Percentiles rank a stretch among this genome's conserved stretches.
Conservation (phyloP, 2,888 invertebrate genomes). For the Nomada fabriciana region DNA sequence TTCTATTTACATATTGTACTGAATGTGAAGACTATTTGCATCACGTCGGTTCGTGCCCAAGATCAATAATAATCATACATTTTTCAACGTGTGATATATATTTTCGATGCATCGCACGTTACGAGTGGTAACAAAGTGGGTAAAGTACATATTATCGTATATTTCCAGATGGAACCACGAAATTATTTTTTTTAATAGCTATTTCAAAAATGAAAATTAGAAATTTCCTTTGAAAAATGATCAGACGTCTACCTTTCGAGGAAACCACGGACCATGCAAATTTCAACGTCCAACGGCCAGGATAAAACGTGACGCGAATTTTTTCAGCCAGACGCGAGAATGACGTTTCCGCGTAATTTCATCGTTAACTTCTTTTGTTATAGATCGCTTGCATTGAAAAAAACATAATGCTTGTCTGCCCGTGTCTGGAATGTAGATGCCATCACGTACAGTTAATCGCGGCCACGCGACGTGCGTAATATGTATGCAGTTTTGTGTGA, state of each 20-base stretch:
- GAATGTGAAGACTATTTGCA: neutral
- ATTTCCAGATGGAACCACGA: too few relatives aligned
- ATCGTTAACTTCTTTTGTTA: neutral
- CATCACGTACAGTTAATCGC: slow-evolving; percentile 44
- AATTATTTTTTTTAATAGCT: too few relatives aligned
- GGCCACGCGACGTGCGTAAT: neutral
- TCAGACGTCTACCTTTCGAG: too few relatives aligned
- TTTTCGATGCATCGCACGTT: neutral
- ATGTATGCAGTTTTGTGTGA: slow-evolving; percentile 25
- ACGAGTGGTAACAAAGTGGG: neutral
- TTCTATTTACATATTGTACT: slow-evolving; percentile 2
- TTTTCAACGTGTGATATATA: neutral
- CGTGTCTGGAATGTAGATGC: slow-evolving; percentile 22
- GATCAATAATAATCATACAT: slow-evolving; percentile 4
- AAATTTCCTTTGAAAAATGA: too few relatives aligned
- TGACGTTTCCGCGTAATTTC: neutral
- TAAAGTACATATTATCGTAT: too few relatives aligned
- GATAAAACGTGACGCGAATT: neutral
- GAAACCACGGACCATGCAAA: neutral
- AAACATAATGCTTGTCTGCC: neutral
- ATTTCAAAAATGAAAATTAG: too few relatives aligned
- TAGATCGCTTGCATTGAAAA: neutral
- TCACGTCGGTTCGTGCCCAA: neutral
- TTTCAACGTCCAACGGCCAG: neutral
- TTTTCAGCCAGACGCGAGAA: neutral